These are phyloP conservation scores for Acanthosepion lycidas DNA, from an alignment of 2,888 invertebrate genomes.

Conservation along the genomic window DNA sequence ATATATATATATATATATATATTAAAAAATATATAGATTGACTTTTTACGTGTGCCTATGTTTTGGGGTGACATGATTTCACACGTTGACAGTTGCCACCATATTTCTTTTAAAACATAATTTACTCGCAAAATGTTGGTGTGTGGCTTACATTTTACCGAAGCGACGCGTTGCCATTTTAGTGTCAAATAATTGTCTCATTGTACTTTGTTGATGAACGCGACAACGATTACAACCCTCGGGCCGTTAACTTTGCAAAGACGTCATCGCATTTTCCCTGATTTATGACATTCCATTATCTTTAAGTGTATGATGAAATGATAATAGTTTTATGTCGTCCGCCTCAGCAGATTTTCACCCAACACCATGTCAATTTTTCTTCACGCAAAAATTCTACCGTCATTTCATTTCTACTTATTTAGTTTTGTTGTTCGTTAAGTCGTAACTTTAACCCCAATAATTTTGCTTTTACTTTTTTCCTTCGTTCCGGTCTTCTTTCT, in stretches of 20 bases:
- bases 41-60: not conserved
- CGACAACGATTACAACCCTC: not conserved
- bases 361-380: not conserved
- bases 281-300: not conserved
- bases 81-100: not conserved
- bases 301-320: not conserved
- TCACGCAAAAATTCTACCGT: not conserved
- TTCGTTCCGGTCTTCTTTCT: not conserved
- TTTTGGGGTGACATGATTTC: not conserved
- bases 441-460: not conserved
- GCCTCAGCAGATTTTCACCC: not conserved
- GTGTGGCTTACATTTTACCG: not conserved
- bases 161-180: not conserved
- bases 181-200: not conserved
- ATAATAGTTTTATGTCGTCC: not conserved
- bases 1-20: too few species aligned
- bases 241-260: conserved; percentile 22
- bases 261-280: not conserved
- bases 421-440: not conserved
- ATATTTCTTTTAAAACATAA: not conserved
- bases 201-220: not conserved
- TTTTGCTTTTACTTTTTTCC: not conserved
- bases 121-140: not conserved
- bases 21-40: too few species aligned
- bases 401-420: not conserved